Evolutionary conservation across 2,888 invertebrate genomes (phyloP).

Genomic region (Phragmatobia fuliginosa): DNA sequence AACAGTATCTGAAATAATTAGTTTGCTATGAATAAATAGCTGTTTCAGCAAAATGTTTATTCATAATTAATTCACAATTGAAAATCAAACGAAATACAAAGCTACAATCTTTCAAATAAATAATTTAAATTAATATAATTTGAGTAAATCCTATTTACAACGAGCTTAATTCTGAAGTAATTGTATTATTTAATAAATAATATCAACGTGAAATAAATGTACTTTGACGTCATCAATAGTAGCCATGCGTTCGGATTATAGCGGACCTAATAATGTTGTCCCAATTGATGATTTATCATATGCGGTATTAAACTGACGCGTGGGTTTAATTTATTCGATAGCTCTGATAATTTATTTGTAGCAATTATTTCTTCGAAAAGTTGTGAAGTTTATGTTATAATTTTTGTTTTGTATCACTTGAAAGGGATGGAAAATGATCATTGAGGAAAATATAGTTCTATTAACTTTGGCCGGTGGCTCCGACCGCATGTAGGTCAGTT

Average conservation of each 20-base stretch:
- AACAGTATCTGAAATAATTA: background rate
- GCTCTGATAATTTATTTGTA: conserved; percentile 28
- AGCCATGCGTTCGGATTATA: conserved; percentile 29
- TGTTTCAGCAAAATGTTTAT: background rate
- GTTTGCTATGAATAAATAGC: background rate
- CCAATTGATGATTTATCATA: conserved; percentile 38
- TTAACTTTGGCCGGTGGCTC: too few species aligned
- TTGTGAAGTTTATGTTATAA: background rate
- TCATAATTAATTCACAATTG: background rate
- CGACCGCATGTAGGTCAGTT: too few species aligned
- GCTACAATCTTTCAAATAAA: background rate
- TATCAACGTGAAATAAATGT: background rate
- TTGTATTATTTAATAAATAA: conserved; percentile 3
- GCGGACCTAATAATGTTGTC: conserved; percentile 31
- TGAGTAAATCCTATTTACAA: background rate
- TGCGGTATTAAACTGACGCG: conserved; percentile 34
- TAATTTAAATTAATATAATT: background rate
- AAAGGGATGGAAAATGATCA: background rate
- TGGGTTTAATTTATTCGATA: conserved; percentile 38
- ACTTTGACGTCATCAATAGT: conserved; percentile 15
- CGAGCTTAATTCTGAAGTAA: background rate
- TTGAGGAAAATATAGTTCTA: too few species aligned
- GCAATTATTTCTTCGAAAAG: background rate
- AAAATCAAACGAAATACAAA: background rate
- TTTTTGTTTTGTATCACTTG: background rate